Percentiles rank a stretch among this genome's conserved stretches.
Conservation (phyloP, 2,888 invertebrate species). For the Drosophila cognata region DNA sequence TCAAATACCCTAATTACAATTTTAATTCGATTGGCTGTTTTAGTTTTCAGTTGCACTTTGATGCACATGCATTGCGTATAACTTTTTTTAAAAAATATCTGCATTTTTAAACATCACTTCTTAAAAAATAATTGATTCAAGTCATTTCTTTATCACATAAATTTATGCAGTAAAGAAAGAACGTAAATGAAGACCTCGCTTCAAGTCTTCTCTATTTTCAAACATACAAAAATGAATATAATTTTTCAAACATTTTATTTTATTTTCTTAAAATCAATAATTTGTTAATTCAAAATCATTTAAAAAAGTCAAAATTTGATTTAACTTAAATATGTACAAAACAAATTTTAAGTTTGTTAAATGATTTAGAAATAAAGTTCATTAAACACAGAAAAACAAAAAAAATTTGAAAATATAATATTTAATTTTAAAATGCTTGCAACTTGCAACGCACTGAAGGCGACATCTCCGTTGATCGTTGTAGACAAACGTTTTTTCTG, state of each 20-base stretch:
- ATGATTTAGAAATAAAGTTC: not conserved
- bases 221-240: not conserved
- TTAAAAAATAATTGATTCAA: not conserved
- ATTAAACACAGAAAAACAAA: not conserved
- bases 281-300: not conserved
- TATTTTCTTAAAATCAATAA: not conserved
- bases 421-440: not conserved
- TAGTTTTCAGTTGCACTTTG: not conserved
- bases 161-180: not conserved
- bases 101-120: too few relatives aligned
- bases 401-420: not conserved
- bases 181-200: not conserved
- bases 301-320: not conserved
- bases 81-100: not conserved
- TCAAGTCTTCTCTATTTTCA: not conserved
- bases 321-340: not conserved
- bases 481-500: not conserved
- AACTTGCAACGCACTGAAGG: not conserved
- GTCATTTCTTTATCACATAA: not conserved
- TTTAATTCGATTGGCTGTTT: not conserved
- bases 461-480: not conserved
- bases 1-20: constrained; percentile 9
- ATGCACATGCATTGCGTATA: not conserved
- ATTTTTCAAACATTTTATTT: not conserved
- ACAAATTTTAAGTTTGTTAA: not conserved